Conservation (phyloP, 2,113 vertebrate species). For the Phrynosoma platyrhinos region DNA sequence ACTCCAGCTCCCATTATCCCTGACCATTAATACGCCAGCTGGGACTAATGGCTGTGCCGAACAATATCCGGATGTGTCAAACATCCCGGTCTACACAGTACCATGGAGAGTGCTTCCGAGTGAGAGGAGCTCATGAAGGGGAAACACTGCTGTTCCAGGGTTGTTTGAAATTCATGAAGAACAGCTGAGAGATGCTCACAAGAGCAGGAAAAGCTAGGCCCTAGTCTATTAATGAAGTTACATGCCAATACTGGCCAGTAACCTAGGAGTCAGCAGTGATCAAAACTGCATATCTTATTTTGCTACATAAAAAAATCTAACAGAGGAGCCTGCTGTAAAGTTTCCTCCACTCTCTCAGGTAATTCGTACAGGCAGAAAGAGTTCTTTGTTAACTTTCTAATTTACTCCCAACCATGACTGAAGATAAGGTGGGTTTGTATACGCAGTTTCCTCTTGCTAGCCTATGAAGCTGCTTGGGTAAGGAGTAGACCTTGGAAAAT, state of each 20-base stretch:
- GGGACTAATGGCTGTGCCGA: background rate
- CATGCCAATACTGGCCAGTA: background rate
- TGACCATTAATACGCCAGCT: background rate
- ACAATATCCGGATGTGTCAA: background rate
- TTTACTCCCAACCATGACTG: background rate
- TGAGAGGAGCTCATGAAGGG: background rate
- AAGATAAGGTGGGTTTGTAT: background rate
- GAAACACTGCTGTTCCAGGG: background rate
- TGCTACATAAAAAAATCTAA: background rate
- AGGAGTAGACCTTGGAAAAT: too few species aligned
- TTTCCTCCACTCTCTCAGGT: background rate
- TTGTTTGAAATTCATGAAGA: background rate
- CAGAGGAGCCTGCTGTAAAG: background rate
- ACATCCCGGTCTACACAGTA: background rate
- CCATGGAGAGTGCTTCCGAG: background rate
- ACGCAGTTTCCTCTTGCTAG: background rate
- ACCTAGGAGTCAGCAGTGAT: background rate
- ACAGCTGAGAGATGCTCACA: background rate
- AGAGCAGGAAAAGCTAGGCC: background rate
- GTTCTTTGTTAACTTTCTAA: background rate
- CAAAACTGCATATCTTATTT: background rate
- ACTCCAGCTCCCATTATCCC: background rate
- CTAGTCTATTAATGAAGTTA: background rate
- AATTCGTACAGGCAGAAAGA: background rate
- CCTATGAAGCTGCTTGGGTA: background rate